Base-by-base conservation (phyloP, 2,888 invertebrate genomes). In the Tetanocera ferruginea region DNA sequence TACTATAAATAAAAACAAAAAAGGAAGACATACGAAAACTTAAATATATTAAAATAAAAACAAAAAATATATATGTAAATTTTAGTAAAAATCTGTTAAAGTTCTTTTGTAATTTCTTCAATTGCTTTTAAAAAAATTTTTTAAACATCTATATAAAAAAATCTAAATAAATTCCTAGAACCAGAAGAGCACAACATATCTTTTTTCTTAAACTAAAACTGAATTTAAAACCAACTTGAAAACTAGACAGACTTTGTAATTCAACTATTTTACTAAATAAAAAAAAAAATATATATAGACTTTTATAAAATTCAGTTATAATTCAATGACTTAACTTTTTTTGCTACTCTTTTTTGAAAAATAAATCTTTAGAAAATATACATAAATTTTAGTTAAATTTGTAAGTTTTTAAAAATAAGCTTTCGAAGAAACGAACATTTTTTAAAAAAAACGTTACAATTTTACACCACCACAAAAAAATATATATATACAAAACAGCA, bases 111-210 rank as follows among this genome's bases (percentile, higher is more conserved):
- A 55, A 55, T 19, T 11, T 19, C 9, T 60, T 14, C 9, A 5
- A 8, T 25, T 57, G 57, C 25, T 14, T 60, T 2, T 8, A 28
- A 11, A 19, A 23, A 17, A 9, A 60, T 60, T 60, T 28, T 4
- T 14, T 25, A 25, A 60, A 57, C 6, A n/a, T 64, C 31, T 31
- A 31, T 31, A 31, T 14, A 19, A 9, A 37, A n/a, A 37, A 37
- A 8, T 17, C 34, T 34, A 25, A 31, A 19, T n/a, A 37, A 66
- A 37, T 66, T 60, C 37, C 64, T 64, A 64, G 9, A 34, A 31
- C n/a, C 43, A 43, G 14, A 31, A 34, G 64, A 64, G 43, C 66
- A 66, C 66, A 66, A 66, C 66, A 66, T 66, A 66, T 66, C 66
- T 37, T 66, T 66, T 14, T n/a, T 37, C 37, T 23, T 8, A 66